Conservation (phyloP, 2,888 invertebrate species). For the Campaea margaritaria region DNA sequence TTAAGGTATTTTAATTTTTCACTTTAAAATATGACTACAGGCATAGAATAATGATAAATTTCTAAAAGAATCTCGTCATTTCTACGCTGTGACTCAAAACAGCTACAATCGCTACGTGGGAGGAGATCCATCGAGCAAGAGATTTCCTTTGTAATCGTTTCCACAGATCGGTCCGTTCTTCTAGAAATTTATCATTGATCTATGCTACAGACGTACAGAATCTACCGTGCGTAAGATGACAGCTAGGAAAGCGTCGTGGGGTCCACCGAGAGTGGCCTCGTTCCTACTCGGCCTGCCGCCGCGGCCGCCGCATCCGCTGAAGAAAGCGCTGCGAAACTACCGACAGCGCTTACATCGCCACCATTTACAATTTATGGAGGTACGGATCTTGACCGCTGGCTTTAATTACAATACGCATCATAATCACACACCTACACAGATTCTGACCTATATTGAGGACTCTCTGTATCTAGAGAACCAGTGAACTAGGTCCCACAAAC, state of each 20-base stretch:
- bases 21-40: too few species aligned
- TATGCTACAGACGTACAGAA: constrained; percentile 63
- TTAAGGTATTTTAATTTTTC: too few species aligned
- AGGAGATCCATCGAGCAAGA: too few species aligned
- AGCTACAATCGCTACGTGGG: too few species aligned
- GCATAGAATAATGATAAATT: too few species aligned
- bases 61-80: too few species aligned
- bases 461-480: too few species aligned
- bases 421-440: too few species aligned
- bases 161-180: not conserved
- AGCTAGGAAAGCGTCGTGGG: constrained; percentile 63
- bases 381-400: constrained; percentile 33
- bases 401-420: too few species aligned
- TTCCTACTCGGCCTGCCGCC: constrained; percentile 77
- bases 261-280: constrained; percentile 72
- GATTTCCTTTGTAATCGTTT: not conserved
- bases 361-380: constrained; percentile 76
- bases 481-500: too few species aligned
- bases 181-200: not conserved
- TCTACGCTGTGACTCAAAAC: too few species aligned
- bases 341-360: constrained; percentile 68
- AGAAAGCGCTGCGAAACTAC: constrained; percentile 75
- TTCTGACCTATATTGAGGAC: too few species aligned
- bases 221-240: constrained; percentile 60
- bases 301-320: constrained; percentile 70